Conservation (phyloP, 2,888 invertebrate genomes). For the Cryptocephalus primarius region DNA sequence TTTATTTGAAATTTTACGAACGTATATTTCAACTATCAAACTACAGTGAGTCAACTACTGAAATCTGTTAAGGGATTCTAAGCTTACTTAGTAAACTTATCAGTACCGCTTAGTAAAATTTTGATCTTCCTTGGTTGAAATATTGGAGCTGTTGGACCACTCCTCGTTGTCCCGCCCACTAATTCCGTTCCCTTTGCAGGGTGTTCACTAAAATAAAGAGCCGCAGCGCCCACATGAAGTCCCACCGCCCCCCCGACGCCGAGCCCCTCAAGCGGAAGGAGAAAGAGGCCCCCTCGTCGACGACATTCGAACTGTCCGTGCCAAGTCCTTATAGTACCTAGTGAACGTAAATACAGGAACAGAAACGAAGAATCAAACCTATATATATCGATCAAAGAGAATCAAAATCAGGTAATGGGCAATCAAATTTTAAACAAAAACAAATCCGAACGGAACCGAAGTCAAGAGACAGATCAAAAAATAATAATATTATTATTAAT, state of each 20-base stretch:
- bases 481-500: neutral
- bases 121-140: no score
- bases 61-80: no score
- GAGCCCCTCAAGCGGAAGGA: constrained; percentile 41
- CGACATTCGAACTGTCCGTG: constrained; percentile 29
- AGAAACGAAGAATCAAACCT: constrained; percentile 8
- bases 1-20: no score
- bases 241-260: constrained; percentile 84
- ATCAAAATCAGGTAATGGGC: constrained; percentile 30
- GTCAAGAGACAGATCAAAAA: constrained; percentile 26
- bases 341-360: constrained; percentile 16
- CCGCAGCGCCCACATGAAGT: constrained; percentile 99
- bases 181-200: constrained; percentile 44
- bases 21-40: no score
- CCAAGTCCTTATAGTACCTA: constrained; percentile 35
- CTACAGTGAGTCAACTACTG: no score
- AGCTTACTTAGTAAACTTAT: no score
- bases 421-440: constrained; percentile 28
- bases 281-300: constrained; percentile 16
- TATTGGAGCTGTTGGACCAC: no score
- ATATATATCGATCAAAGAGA: constrained; percentile 2
- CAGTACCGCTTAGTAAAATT: no score
- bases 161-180: no score
- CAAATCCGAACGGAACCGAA: no score
- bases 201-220: constrained; percentile 97